Percentiles rank a stretch among this genome's conserved stretches.
phyloP scores from a whole-genome alignment of 2,888 invertebrate species.

The Drosophila colorata region DNA sequence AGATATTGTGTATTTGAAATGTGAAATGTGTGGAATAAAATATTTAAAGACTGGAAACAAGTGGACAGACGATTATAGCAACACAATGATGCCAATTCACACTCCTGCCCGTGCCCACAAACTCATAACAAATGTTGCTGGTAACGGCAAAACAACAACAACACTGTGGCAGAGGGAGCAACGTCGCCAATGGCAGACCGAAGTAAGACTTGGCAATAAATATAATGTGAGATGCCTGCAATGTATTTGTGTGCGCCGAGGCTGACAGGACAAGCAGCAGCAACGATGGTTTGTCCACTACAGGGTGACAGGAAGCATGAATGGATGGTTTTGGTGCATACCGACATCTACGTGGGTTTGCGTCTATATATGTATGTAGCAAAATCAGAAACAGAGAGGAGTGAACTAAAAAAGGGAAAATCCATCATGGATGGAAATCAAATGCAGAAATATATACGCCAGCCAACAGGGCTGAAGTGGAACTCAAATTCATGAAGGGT shows the following conservation, averaged over 20 bases:
- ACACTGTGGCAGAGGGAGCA: conserved; percentile 17
- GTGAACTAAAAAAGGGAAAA: conserved; percentile 72
- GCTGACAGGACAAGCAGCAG: conserved; percentile 42
- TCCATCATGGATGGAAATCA: conserved; percentile 81
- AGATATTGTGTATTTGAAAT: not conserved
- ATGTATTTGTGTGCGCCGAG: conserved; percentile 31
- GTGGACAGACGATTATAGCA: not conserved
- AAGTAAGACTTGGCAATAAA: conserved; percentile 83
- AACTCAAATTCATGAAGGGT: conserved; percentile 76
- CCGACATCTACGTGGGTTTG: conserved; percentile 35
- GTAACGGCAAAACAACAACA: conserved; percentile 30
- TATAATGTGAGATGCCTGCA: conserved; percentile 76
- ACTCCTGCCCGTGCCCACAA: conserved; percentile 10
- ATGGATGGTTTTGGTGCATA: conserved; percentile 76
- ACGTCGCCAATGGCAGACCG: conserved; percentile 50
- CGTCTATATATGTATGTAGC: conserved; percentile 29
- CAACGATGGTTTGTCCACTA: conserved; percentile 64
- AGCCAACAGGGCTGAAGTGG: conserved; percentile 66
- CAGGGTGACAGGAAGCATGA: conserved; percentile 80
- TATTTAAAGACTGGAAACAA: not conserved
- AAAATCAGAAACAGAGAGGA: conserved; percentile 50
- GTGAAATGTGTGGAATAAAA: not conserved
- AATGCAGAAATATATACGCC: conserved; percentile 65
- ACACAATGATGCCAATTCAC: conserved; percentile 40
- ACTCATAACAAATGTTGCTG: conserved; percentile 53